Percentiles rank a stretch among this genome's conserved stretches.
Conservation (phyloP, 2,888 invertebrate genomes). For the Nebria salina region DNA sequence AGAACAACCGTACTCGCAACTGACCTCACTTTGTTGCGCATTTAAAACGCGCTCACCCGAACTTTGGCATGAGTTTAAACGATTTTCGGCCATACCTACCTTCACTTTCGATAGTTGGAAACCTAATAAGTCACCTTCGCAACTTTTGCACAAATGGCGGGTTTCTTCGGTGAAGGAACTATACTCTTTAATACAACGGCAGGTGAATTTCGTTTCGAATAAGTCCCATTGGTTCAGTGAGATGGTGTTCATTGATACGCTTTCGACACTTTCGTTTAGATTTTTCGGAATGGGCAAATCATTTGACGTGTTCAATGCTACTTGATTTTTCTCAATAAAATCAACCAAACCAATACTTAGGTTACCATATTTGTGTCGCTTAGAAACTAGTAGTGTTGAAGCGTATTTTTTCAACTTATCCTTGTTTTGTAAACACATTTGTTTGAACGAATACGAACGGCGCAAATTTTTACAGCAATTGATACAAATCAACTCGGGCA, state of each 20-base stretch:
- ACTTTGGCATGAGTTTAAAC: constrained; percentile 17
- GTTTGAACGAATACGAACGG: constrained; percentile 25
- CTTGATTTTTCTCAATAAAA: background rate
- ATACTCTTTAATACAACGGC: constrained; percentile 36
- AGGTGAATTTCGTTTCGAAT: constrained; percentile 38
- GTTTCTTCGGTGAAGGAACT: constrained; percentile 37
- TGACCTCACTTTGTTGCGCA: background rate
- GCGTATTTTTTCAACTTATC: constrained; percentile 21
- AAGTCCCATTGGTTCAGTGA: constrained; percentile 39
- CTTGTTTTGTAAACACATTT: constrained; percentile 23
- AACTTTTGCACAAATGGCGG: constrained; percentile 36
- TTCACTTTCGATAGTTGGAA: constrained; percentile 36
- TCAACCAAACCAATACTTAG: constrained; percentile 6
- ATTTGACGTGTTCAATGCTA: background rate
- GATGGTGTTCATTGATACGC: constrained; percentile 31
- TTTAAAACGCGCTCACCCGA: background rate
- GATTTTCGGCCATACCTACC: constrained; percentile 26
- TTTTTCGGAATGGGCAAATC: background rate
- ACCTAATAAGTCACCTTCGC: constrained; percentile 32
- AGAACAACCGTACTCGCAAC: background rate
- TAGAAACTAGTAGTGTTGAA: background rate
- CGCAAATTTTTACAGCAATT: constrained; percentile 14
- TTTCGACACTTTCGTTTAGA: constrained; percentile 18
- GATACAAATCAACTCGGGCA: background rate
- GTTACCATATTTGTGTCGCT: background rate